Evolutionary conservation across 2,888 invertebrate species (phyloP).

Genomic region (Tortrix viridana): DNA sequence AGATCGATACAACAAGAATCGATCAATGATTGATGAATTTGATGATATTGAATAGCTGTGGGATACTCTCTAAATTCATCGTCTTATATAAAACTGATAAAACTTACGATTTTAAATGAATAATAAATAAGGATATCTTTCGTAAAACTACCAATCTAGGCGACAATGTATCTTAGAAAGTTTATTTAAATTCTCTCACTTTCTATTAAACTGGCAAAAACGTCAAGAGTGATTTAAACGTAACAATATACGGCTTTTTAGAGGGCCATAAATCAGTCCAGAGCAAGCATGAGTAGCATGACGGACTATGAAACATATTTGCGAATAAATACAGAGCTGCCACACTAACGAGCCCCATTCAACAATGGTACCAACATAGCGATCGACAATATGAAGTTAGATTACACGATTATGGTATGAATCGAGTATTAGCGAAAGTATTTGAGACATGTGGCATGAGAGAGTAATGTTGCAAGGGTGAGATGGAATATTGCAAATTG

Average conservation of each 20-base stretch:
- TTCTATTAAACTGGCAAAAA: conserved; percentile 32
- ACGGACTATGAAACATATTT: conserved; percentile 59
- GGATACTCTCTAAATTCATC: neutral
- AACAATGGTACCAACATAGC: conserved; percentile 56
- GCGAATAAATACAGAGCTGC: conserved; percentile 65
- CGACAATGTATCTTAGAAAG: conserved; percentile 6
- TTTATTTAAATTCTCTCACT: conserved; percentile 13
- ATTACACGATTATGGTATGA: conserved; percentile 44
- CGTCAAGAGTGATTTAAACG: conserved; percentile 40
- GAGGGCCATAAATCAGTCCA: conserved; percentile 58
- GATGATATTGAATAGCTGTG: too few species aligned
- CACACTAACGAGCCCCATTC: conserved; percentile 78
- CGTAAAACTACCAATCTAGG: conserved; percentile 11
- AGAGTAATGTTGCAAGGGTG: conserved; percentile 34
- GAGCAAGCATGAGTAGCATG: conserved; percentile 62
- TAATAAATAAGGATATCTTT: conserved; percentile 4
- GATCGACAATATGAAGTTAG: conserved; percentile 44
- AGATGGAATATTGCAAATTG: conserved; percentile 34
- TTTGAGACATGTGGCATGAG: conserved; percentile 38
- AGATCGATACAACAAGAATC: too few species aligned
- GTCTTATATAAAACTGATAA: neutral
- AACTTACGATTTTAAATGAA: neutral
- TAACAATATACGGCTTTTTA: conserved; percentile 40
- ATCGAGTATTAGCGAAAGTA: conserved; percentile 51
- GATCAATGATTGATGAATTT: too few species aligned